These are phyloP conservation scores for Heliconius cydno DNA, from an alignment of 2,888 invertebrate species.

Conservation along the genomic window DNA sequence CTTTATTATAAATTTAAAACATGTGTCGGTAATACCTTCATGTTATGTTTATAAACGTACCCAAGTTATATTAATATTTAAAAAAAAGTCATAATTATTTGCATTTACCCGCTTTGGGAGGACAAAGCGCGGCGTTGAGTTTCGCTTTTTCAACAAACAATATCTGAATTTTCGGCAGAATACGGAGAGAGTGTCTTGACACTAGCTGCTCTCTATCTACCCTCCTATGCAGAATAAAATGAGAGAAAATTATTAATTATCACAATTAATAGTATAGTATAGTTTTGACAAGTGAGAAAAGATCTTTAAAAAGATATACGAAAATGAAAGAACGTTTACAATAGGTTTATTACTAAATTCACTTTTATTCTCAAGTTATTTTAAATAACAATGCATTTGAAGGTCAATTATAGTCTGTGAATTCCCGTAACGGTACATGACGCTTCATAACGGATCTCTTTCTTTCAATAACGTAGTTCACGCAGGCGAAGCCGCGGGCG, in stretches of 20 bases:
- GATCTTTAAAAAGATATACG: not conserved
- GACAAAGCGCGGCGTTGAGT: too few species aligned
- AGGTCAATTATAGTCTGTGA: slow-evolving; percentile 46
- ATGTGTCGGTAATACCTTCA: not conserved
- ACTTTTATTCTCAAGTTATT: slow-evolving; percentile 12
- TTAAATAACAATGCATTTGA: slow-evolving; percentile 32
- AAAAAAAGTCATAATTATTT: too few species aligned
- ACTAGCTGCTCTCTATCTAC: too few species aligned
- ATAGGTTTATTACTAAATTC: slow-evolving; percentile 1
- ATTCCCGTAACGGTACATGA: slow-evolving; percentile 64
- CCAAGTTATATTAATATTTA: not conserved
- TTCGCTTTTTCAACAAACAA: too few species aligned
- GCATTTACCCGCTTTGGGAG: too few species aligned
- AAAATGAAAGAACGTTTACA: not conserved
- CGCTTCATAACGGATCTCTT: slow-evolving; percentile 72
- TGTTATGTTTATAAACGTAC: not conserved
- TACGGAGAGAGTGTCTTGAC: too few species aligned
- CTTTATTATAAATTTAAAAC: not conserved
- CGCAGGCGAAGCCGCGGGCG: too few species aligned
- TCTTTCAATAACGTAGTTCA: slow-evolving; percentile 68
- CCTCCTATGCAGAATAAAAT: too few species aligned
- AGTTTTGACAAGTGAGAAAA: not conserved
- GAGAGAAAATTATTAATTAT: too few species aligned
- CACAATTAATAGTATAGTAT: too few species aligned
- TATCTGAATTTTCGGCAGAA: too few species aligned